Conservation (phyloP, 2,888 invertebrate genomes). For the Loripinus fragilis region DNA sequence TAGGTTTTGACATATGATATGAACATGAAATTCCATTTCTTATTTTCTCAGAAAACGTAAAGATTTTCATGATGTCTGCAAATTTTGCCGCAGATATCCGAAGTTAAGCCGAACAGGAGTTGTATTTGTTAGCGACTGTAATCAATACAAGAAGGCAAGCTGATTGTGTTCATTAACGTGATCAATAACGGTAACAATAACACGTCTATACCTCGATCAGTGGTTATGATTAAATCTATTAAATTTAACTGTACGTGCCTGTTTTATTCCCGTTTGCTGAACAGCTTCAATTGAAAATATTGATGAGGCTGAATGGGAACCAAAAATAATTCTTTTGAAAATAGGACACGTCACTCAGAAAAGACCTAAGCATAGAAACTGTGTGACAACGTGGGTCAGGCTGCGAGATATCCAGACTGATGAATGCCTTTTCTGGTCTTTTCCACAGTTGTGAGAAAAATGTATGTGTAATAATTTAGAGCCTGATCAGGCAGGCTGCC, state of each 20-base stretch:
- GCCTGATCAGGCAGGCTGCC: no score
- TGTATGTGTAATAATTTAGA: no score
- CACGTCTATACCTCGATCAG: constrained; percentile 11
- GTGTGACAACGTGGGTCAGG: no score
- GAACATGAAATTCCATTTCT: background rate
- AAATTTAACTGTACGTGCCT: constrained; percentile 12
- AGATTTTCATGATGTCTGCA: no score
- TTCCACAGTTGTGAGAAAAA: no score
- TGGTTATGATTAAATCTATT: constrained; percentile 20
- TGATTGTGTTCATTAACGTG: constrained; percentile 13
- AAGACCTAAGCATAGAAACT: no score
- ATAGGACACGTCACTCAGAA: background rate
- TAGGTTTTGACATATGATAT: no score
- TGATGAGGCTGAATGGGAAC: constrained; percentile 5
- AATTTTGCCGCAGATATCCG: background rate
- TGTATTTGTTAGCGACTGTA: constrained; percentile 8
- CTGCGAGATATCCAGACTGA: no score
- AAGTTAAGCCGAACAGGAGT: constrained; percentile 1
- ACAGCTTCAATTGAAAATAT: constrained; percentile 14
- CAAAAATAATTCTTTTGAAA: constrained; percentile 9
- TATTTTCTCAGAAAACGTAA: no score
- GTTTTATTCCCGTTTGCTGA: constrained; percentile 10
- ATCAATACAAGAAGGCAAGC: constrained; percentile 8
- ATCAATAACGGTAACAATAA: constrained; percentile 11
- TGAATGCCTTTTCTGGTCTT: no score